Base-by-base conservation (phyloP, 2,888 invertebrate species). In the Halocaridina rubra region DNA sequence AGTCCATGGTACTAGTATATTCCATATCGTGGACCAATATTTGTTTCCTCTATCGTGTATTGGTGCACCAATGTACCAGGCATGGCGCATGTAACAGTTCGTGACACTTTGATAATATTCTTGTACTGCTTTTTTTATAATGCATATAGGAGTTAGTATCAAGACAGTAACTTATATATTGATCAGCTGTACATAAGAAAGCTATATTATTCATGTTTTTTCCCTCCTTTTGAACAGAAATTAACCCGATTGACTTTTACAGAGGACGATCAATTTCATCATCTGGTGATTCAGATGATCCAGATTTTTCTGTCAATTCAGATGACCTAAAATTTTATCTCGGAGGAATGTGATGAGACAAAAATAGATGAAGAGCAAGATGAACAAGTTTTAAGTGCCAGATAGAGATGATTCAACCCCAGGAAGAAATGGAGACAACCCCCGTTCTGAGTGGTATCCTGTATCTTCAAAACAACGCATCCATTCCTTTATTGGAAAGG, bases 301-400 rank as follows among this genome's bases (percentile, higher is more conserved):
- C n/a, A n/a, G n/a, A n/a, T n/a, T n/a, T n/a, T 72, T 13, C 33
- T 33, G 19, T 33, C 39, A 72, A 72, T 22, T 72, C 72, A 33
- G 72, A 72, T 33, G 33, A 72, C 39, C 19, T 2, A 19, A n/a
- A 13, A 72, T 72, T 32, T 33, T 2, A 3, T 33, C 2, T 30
- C 16, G 16, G 84, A 84, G 53, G 69, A 71, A 71, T 24, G 29
- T 30, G 84, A 84, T 29, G 78, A 64, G 1, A 19, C 67, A 24
- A 33, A 67, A 33, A n/a, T 27, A 69, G 79, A 67, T 16, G 32
- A 67, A 69, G 78, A 78, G 53, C 53, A 84, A 27, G 84, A 76
- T 75, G 81, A 84, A 19, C 69, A 84, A 64, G 53, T 24, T 46
- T n/a, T n/a, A n/a, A n/a, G n/a, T n/a, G n/a, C n/a, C n/a, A n/a